Evolutionary conservation across 2,888 invertebrate genomes (phyloP).

Genomic region (Formica aserva): DNA sequence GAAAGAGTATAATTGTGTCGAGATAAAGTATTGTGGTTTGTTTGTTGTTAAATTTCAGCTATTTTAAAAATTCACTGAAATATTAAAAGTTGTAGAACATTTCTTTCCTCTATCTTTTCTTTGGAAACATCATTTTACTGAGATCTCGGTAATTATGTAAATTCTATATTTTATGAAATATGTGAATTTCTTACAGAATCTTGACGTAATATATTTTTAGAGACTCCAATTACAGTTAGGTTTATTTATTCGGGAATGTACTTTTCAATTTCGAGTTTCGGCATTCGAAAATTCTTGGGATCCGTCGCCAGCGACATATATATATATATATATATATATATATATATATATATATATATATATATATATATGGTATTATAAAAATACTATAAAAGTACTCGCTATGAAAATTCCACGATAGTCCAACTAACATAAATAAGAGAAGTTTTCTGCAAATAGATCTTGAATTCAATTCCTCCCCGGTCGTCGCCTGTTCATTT

Average conservation of each 20-base stretch:
- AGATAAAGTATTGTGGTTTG: neutral
- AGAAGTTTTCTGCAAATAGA: constrained; percentile 11
- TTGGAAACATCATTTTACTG: neutral
- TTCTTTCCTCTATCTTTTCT: neutral
- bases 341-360: neutral
- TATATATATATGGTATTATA: constrained; percentile 15
- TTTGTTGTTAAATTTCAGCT: neutral
- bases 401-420: constrained; percentile 30
- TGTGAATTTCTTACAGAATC: neutral
- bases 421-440: constrained; percentile 18
- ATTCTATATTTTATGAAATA: neutral
- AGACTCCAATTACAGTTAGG: neutral
- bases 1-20: constrained; percentile 19
- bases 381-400: constrained; percentile 4
- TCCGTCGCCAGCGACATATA: neutral
- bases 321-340: neutral
- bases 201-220: neutral
- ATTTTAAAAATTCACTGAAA: neutral
- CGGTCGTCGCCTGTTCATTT: constrained; percentile 20
- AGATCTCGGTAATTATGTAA: neutral
- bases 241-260: constrained; percentile 8
- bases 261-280: constrained; percentile 2
- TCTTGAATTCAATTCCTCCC: constrained; percentile 37
- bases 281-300: neutral
- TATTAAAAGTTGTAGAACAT: neutral